Evolutionary conservation across 2,888 invertebrate genomes (phyloP), one percentile per base, ranked within the genome.

Genomic region (Trichacis sp.): DNA sequence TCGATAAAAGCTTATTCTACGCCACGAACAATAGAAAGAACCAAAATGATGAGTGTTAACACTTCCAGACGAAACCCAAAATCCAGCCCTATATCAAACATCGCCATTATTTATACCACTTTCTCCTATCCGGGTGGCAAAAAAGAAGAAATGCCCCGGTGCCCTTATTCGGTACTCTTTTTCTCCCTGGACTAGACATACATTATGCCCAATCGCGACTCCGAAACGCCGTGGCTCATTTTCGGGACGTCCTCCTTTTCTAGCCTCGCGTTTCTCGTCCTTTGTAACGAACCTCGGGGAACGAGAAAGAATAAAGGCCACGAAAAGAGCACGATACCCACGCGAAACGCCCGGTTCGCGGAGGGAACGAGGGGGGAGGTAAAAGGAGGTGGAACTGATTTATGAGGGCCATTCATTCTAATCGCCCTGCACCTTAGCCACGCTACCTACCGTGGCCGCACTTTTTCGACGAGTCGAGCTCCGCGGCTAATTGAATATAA

Each of bases 401-500:
- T 74, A 74, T 72, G 48, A 56, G 38, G 50, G 68, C 70, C 73
- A 72, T 73, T 69, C 72, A 71, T 75, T 71, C 73, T 75, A 73
- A 74, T 73, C 72, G 71, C 67, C 67, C 62, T 62, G 64, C 63
- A 64, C 67, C 67, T 69, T 69, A 49, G 64, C 63, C 68, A 70
- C 68, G 70, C 68, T 70, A 59, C 70, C 68, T 68, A 70, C 68
- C 65, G 65, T 71, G 73, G 75, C 71, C 73, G 77, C 73, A 73
- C 73, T 79, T 76, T 76, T 75, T 70, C 65, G 75, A 69, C 66
- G 69, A 53, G 40, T 68, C 57, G 11, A 14, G 30, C 18, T 69
- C 74, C 76, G 71, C 72, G 69, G 71, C 78, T 81, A 81, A 82
- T 81, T 80, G 78, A 82, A 78, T 80, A 78, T 76, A 77, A 80